Evolutionary conservation across 1,140 invertebrate species (phyloP).

Genomic region (Aplysia californica): DNA sequence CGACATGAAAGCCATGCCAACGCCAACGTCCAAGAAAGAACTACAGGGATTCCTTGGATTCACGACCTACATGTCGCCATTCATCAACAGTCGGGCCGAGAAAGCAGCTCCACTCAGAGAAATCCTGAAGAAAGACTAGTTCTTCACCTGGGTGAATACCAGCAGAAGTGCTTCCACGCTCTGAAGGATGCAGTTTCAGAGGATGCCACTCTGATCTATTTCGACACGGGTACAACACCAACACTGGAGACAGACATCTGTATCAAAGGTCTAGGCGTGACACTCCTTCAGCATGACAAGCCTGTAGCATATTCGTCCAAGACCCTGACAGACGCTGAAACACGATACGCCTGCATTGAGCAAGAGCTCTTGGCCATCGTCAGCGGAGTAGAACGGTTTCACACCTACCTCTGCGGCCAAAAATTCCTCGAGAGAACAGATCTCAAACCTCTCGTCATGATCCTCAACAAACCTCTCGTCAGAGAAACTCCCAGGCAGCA

Average conservation of each 20-base stretch:
- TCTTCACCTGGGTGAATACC: too few relatives aligned
- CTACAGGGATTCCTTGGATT: slow-evolving; percentile 38
- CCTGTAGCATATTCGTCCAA: slow-evolving; percentile 62
- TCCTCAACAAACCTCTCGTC: slow-evolving; percentile 35
- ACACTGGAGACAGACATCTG: slow-evolving; percentile 41
- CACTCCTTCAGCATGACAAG: slow-evolving; percentile 53
- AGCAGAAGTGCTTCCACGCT: slow-evolving; percentile 32
- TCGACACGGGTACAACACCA: slow-evolving; percentile 32
- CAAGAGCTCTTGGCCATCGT: slow-evolving; percentile 66
- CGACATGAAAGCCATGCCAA: slow-evolving; percentile 42
- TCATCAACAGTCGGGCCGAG: slow-evolving; percentile 19
- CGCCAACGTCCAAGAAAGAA: slow-evolving; percentile 42
- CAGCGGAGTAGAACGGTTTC: slow-evolving; percentile 62
- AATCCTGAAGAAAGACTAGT: slow-evolving; percentile 40
- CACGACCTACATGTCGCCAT: slow-evolving; percentile 26
- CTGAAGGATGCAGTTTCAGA: slow-evolving; percentile 39
- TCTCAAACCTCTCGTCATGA: slow-evolving; percentile 45
- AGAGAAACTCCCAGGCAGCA: slow-evolving; percentile 36
- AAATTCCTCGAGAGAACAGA: slow-evolving; percentile 47
- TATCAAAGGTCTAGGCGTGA: slow-evolving; percentile 61
- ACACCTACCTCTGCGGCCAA: slow-evolving; percentile 65
- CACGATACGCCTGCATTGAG: slow-evolving; percentile 68
- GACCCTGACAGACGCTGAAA: slow-evolving; percentile 58
- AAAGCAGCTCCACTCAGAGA: slow-evolving; percentile 25
- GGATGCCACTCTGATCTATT: slow-evolving; percentile 39